Conservation (phyloP, 2,888 invertebrate species). For the Tiliacea aurago region DNA sequence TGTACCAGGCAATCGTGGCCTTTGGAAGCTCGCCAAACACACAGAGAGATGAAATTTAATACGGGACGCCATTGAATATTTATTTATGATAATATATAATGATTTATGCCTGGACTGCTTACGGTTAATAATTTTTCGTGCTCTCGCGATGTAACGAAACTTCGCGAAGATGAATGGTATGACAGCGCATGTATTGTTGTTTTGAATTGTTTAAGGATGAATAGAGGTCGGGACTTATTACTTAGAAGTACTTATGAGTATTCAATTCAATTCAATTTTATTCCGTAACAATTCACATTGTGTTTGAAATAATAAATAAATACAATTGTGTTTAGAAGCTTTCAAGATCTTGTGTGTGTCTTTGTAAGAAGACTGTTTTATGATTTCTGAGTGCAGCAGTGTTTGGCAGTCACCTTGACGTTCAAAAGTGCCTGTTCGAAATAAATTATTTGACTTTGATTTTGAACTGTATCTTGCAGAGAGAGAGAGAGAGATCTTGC, state of each 20-base stretch:
- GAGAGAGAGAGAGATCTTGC: too few relatives aligned
- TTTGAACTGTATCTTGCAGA: background rate
- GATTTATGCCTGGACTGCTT: conserved; percentile 85
- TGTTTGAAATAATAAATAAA: too few relatives aligned
- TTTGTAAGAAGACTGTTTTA: background rate
- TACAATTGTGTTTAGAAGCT: conserved; percentile 15
- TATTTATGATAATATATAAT: conserved; percentile 89
- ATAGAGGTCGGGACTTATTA: conserved; percentile 14
- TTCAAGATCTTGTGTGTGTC: background rate
- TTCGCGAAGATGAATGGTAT: conserved; percentile 57
- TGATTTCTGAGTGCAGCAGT: background rate
- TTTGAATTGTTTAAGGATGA: conserved; percentile 25
- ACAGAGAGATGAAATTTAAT: conserved; percentile 86
- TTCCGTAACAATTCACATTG: too few relatives aligned
- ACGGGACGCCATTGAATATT: conserved; percentile 86
- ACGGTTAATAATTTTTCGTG: conserved; percentile 83
- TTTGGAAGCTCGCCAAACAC: conserved; percentile 81
- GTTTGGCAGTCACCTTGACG: background rate
- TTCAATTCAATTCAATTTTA: too few relatives aligned
- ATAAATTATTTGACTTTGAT: too few relatives aligned
- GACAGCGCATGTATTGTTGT: conserved; percentile 53
- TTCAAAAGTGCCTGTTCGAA: too few relatives aligned
- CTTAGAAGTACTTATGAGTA: conserved; percentile 5
- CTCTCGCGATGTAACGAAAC: conserved; percentile 62
- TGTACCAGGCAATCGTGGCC: conserved; percentile 75